These are phyloP conservation scores for Rana temporaria DNA, from an alignment of 2,113 vertebrate genomes.

Conservation along the genomic window DNA sequence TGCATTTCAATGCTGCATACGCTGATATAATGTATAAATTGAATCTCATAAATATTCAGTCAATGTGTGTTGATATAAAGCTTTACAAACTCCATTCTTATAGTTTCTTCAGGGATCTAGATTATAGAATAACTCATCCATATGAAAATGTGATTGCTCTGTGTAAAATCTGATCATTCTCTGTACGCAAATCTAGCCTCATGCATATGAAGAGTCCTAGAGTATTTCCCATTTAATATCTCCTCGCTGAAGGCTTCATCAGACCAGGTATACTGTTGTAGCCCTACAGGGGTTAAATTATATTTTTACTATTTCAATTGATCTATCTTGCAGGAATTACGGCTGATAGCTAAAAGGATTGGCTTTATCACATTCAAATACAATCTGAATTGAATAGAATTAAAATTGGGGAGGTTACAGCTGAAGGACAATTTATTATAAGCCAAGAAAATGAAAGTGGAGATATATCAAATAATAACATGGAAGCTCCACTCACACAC, in stretches of 20 bases:
- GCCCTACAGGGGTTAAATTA: conserved; percentile 35
- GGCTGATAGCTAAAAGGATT: conserved; percentile 20
- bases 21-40: conserved; percentile 12
- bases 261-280: neutral
- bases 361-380: conserved; percentile 42
- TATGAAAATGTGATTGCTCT: conserved; percentile 52
- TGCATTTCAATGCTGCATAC: conserved; percentile 2
- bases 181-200: conserved; percentile 29
- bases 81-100: conserved; percentile 37
- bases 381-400: conserved; percentile 41
- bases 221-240: conserved; percentile 36
- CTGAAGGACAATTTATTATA: conserved; percentile 54
- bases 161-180: conserved; percentile 46
- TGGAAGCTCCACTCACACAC: conserved; percentile 3
- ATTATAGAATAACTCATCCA: conserved; percentile 52
- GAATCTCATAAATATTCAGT: conserved; percentile 49
- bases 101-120: conserved; percentile 35
- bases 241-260: conserved; percentile 27
- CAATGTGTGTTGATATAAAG: conserved; percentile 25
- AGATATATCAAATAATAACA: conserved; percentile 44
- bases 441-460: conserved; percentile 44
- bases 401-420: conserved; percentile 48
- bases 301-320: conserved; percentile 19
- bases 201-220: conserved; percentile 28
- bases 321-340: neutral